These are phyloP conservation scores for Bujurquina vittata DNA, from an alignment of 2,113 vertebrate species.

Conservation along the genomic window DNA sequence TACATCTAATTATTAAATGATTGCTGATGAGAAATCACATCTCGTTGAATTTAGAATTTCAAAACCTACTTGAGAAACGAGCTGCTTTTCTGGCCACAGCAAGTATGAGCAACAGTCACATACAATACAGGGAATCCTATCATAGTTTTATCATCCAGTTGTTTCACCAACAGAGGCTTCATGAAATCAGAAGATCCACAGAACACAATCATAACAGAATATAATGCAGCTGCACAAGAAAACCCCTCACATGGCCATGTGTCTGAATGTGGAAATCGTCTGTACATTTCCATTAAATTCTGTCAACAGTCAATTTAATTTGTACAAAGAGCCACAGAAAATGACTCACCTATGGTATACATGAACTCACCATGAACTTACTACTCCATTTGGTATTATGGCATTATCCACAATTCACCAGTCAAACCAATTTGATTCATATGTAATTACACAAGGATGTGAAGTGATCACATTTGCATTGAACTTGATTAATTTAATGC, in stretches of 20 bases:
- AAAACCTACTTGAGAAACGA: not conserved
- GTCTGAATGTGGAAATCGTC: not conserved
- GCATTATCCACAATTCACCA: conserved; percentile 28
- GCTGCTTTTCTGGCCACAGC: not conserved
- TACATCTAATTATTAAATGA: not conserved
- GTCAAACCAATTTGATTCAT: conserved; percentile 41
- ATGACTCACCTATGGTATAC: not conserved
- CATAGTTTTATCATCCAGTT: not conserved
- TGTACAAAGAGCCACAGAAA: not conserved
- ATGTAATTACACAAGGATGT: conserved; percentile 39
- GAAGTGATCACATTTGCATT: conserved; percentile 61
- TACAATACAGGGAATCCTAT: not conserved
- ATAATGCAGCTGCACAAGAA: not conserved
- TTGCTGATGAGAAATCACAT: not conserved
- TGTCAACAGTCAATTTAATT: conserved; percentile 5
- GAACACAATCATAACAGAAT: conserved; percentile 4
- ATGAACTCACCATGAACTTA: conserved; percentile 35
- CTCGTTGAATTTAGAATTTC: not conserved
- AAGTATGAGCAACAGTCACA: not conserved
- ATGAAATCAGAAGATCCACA: not conserved
- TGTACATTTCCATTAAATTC: not conserved
- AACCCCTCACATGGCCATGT: not conserved
- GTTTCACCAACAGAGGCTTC: not conserved
- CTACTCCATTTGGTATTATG: conserved; percentile 28
- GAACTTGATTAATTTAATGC: conserved; percentile 57